phyloP scores from a whole-genome alignment of 2,888 invertebrate species.

The Rhabditoides inermis region DNA sequence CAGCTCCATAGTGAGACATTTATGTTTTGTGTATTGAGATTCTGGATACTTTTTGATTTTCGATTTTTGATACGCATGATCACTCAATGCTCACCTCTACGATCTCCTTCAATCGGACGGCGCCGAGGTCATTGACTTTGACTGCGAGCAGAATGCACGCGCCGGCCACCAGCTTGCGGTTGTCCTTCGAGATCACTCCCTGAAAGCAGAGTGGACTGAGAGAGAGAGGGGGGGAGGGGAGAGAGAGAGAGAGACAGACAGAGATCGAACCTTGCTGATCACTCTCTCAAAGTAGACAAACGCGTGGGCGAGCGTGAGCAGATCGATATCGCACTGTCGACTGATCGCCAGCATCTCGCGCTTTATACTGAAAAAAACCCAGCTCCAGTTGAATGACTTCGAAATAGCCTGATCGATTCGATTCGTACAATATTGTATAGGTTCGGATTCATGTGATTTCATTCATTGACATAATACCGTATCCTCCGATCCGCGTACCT shows the following conservation, averaged over 20 bases:
- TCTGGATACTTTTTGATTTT: neutral
- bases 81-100: constrained; percentile 67
- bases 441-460: neutral
- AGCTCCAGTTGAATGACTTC: neutral
- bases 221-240: too few species aligned
- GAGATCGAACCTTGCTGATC: constrained; percentile 65
- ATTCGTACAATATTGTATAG: neutral
- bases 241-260: too few species aligned
- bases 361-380: constrained; percentile 67
- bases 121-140: constrained; percentile 92
- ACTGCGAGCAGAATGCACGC: constrained; percentile 86
- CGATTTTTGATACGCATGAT: neutral
- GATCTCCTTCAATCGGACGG: constrained; percentile 72
- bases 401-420: neutral
- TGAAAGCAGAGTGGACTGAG: constrained; percentile 32
- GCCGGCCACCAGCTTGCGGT: constrained; percentile 87
- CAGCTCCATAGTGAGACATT: too few species aligned
- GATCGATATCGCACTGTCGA: constrained; percentile 66
- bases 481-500: constrained; percentile 62
- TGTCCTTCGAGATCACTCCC: constrained; percentile 81
- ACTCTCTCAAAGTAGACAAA: constrained; percentile 97
- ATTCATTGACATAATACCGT: neutral
- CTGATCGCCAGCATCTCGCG: constrained; percentile 68
- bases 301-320: constrained; percentile 85
- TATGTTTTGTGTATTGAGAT: too few species aligned